These are phyloP conservation scores for Orthosia gothica DNA, from an alignment of 2,888 invertebrate species.

Conservation along the genomic window DNA sequence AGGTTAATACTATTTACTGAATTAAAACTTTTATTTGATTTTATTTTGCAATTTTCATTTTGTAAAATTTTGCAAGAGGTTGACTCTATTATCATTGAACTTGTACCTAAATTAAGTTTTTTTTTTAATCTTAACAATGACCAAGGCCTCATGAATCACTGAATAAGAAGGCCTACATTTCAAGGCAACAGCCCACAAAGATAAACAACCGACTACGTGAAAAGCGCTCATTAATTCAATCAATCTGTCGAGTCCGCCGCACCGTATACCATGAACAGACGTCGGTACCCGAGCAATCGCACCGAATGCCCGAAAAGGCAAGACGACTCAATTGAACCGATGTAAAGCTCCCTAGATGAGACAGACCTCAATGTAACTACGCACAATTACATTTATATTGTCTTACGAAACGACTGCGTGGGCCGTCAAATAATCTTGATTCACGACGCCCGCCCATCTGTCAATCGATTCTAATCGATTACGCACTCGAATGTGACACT, in stretches of 20 bases:
- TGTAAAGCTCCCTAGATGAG: slow-evolving; percentile 49
- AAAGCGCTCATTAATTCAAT: slow-evolving; percentile 61
- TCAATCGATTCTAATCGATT: slow-evolving; percentile 81
- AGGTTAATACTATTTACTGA: too few relatives aligned
- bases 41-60: too few relatives aligned
- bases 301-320: slow-evolving; percentile 57
- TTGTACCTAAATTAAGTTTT: background rate
- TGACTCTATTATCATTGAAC: too few relatives aligned
- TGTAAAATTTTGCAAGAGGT: too few relatives aligned
- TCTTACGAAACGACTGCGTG: slow-evolving; percentile 76
- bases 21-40: too few relatives aligned
- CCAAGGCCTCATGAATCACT: background rate
- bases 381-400: slow-evolving; percentile 72
- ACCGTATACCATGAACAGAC: slow-evolving; percentile 33
- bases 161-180: slow-evolving; percentile 25
- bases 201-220: slow-evolving; percentile 54
- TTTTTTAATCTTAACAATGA: background rate
- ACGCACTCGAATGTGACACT: slow-evolving; percentile 79
- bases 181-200: slow-evolving; percentile 28
- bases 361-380: slow-evolving; percentile 69
- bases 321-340: slow-evolving; percentile 60
- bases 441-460: slow-evolving; percentile 64
- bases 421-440: slow-evolving; percentile 74
- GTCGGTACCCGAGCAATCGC: slow-evolving; percentile 29
- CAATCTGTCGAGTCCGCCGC: slow-evolving; percentile 44